Conservation (phyloP, 1,140 invertebrate genomes). For the Musca vetustissima region DNA sequence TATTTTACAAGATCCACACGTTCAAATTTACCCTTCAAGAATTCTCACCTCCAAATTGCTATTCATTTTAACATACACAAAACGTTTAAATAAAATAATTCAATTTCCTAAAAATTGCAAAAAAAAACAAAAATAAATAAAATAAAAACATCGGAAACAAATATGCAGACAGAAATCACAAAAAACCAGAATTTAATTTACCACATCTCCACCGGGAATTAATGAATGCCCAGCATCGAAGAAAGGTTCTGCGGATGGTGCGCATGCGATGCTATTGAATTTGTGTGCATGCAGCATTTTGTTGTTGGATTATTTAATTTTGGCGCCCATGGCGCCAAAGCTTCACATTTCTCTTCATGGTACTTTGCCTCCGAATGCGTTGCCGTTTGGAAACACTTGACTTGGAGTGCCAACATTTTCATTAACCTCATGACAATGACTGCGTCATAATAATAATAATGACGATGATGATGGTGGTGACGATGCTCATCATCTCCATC, state of each 20-base stretch:
- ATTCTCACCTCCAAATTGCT: no score
- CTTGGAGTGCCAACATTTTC: slow-evolving; percentile 54
- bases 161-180: background rate
- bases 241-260: background rate
- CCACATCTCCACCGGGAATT: slow-evolving; percentile 3
- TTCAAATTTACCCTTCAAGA: no score
- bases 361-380: slow-evolving; percentile 25
- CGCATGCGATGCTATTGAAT: no score
- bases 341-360: background rate
- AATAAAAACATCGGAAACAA: no score
- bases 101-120: no score
- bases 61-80: no score
- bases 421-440: slow-evolving; percentile 43
- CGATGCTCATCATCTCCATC: background rate
- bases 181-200: slow-evolving; percentile 10
- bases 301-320: slow-evolving; percentile 13
- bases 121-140: no score
- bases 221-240: background rate
- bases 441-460: slow-evolving; percentile 30
- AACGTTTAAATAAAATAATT: no score
- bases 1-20: no score
- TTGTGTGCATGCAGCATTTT: background rate
- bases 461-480: slow-evolving; percentile 27
- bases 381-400: slow-evolving; percentile 52
- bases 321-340: slow-evolving; percentile 21